phyloP scores from a whole-genome alignment of 2,113 vertebrate genomes.

The Colinus virginianus region DNA sequence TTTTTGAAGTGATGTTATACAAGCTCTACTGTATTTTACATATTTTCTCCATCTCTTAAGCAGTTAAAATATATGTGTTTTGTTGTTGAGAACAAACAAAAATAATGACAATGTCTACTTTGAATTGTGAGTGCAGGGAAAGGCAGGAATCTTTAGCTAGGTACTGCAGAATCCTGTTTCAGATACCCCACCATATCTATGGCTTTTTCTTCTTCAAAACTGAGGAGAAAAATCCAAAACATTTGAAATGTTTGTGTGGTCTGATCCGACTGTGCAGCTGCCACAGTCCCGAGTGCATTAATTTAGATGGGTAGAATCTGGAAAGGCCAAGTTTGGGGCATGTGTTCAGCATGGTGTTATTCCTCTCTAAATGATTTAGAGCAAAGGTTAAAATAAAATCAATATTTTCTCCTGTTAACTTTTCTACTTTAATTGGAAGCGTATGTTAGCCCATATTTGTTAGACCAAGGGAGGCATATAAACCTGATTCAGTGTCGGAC shows the following conservation, averaged over 20 bases:
- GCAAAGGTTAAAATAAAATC: constrained; percentile 10
- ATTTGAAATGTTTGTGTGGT: not conserved
- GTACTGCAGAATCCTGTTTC: not conserved
- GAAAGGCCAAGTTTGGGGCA: not conserved
- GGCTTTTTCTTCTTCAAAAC: not conserved
- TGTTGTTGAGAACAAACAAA: not conserved
- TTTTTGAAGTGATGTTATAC: not conserved
- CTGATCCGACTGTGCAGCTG: not conserved
- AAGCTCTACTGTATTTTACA: not conserved
- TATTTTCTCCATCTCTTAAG: not conserved
- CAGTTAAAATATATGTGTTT: not conserved
- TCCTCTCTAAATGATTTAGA: not conserved
- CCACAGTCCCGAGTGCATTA: not conserved
- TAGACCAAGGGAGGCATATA: not conserved
- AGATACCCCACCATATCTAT: too few relatives aligned
- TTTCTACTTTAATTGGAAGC: not conserved
- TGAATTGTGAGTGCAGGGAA: not conserved
- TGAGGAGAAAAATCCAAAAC: not conserved
- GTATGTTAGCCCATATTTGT: not conserved
- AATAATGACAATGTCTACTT: not conserved
- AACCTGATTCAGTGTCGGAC: not conserved
- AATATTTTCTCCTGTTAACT: not conserved
- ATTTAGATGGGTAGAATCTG: not conserved
- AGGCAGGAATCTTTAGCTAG: not conserved
- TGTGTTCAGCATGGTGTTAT: not conserved